Evolutionary conservation across 2,113 vertebrate genomes (phyloP), one percentile per base, ranked within the genome.

Genomic region (Forbesichthys agassizii): DNA sequence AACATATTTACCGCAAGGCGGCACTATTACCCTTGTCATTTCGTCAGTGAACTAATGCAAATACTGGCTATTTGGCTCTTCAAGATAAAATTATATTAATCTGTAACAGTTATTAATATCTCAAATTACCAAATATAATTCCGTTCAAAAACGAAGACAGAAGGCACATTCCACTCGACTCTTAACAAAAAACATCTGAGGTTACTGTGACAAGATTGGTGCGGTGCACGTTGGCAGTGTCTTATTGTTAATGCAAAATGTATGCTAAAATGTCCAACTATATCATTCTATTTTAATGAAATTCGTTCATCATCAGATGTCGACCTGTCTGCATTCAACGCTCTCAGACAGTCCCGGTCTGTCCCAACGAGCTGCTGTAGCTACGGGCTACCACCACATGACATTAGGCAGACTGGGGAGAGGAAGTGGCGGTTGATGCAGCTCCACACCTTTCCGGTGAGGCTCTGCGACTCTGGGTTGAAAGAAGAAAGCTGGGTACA

Each of bases 391-490:
- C 52, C 18, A 72, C 3, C 11, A 33, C 11, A 52, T 52, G 49
- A 52, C 49, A 14, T 52, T 14, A 42, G 33, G 81, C 48, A 60
- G 79, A 79, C 66, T 42, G 36, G 8, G 53, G 73, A 83, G 77
- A 88, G 91, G 91, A 92, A 92, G 92, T 91, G 79, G 84, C 83
- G 79, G 83, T 68, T 69, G 81, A 87, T 82, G 88, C 82, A 86
- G 86, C 70, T 92, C 90, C 92, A 91, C 92, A 91, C 91, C 92
- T 93, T 93, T 93, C 92, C 92, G 92, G 89, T 91, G 80, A 82
- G 84, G 84, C 82, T 64, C 83, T 83, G 85, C 86, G 82, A 87
- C 63, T 77, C 82, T 86, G 80, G 79, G 74, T 66, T 86, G 72
- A 79, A 75, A 84, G 80, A 84, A 88, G 85, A 85, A 74, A 86